Base-by-base conservation (phyloP, 2,113 vertebrate genomes). In the Pontoporia blainvillei region DNA sequence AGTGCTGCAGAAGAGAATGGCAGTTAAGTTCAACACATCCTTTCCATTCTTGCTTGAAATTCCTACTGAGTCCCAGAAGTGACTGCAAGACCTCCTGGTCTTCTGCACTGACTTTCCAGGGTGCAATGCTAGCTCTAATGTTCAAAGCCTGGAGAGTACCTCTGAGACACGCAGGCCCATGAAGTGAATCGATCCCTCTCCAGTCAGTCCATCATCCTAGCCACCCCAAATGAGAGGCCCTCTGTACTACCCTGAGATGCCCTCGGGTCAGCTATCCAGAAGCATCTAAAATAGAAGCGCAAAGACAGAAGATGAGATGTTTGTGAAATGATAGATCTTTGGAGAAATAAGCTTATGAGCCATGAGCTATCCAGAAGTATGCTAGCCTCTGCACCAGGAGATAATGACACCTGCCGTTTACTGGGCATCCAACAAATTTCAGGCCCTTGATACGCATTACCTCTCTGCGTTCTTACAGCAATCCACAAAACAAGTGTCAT, bases 341-440 rank as follows among this genome's bases (percentile, higher is more conserved):
- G 34, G 39, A 11, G 18, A 94, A 81, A 11, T 41, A 23, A 52
- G 54, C 34, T 5, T 34, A 18, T 31, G 54, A 72, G 34, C 39
- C 66, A 23, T 3, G 31, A 59, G 64, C 31, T 39, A 17, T n/a
- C 44, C 36, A 81, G 62, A 41, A 15, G 20, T 3, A n/a, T 23
- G 8, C 1, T 0, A 67, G 10, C 18, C 57, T 49, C 27, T 10
- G 11, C 4, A 4, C 27, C 14, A 49, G 44, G 34, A 52, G 17
- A 52, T 5, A 81, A 34, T 20, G 34, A 31, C 13, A n/a, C 21
- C 5, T 54, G 52, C 10, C 61, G 31, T 36, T 54, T 8, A 34
- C 5, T 49, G 44, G n/a, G 31, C 18, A 27, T 8, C 62, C 36
- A 29, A 36, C 90, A 21, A 69, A 44, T 15, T 20, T 59, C 64